Evolutionary conservation across 2,888 invertebrate genomes (phyloP).

Genomic region (Pedicia rivosa): DNA sequence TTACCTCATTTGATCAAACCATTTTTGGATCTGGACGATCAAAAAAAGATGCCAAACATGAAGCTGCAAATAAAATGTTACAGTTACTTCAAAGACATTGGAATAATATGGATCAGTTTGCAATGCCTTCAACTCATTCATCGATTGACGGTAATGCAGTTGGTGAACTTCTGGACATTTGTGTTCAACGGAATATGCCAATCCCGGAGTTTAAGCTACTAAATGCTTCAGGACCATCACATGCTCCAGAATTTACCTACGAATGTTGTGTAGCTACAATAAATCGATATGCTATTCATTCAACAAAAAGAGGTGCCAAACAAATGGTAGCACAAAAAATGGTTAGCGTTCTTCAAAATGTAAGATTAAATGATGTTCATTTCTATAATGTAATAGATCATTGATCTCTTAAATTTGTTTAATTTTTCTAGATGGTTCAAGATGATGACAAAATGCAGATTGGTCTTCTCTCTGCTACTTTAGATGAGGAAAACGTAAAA

Average conservation of each 20-base stretch:
- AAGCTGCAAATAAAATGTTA: conserved; percentile 25
- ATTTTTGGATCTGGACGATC: conserved; percentile 31
- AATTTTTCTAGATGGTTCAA: too few relatives aligned
- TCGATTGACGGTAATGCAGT: conserved; percentile 20
- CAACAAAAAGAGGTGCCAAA: conserved; percentile 28
- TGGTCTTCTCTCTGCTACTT: too few relatives aligned
- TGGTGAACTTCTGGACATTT: conserved; percentile 23
- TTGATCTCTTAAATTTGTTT: too few relatives aligned
- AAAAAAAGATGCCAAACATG: conserved; percentile 32
- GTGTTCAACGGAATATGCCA: conserved; percentile 24
- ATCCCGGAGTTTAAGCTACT: conserved; percentile 24
- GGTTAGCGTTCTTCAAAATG: conserved; percentile 18
- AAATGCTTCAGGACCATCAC: conserved; percentile 23
- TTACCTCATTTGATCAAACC: conserved; percentile 24
- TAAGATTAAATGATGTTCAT: too few relatives aligned
- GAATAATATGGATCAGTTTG: conserved; percentile 26
- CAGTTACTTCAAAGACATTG: too few relatives aligned
- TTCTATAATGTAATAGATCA: too few relatives aligned
- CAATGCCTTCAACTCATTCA: conserved; percentile 9
- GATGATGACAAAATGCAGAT: too few relatives aligned
- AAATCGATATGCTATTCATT: conserved; percentile 23
- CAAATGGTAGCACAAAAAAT: conserved; percentile 27
- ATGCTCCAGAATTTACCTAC: conserved; percentile 26
- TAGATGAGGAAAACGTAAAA: too few relatives aligned
- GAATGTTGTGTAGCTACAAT: conserved; percentile 24